Conservation (phyloP, 1,140 invertebrate species). For the Hycleus cichorii region DNA sequence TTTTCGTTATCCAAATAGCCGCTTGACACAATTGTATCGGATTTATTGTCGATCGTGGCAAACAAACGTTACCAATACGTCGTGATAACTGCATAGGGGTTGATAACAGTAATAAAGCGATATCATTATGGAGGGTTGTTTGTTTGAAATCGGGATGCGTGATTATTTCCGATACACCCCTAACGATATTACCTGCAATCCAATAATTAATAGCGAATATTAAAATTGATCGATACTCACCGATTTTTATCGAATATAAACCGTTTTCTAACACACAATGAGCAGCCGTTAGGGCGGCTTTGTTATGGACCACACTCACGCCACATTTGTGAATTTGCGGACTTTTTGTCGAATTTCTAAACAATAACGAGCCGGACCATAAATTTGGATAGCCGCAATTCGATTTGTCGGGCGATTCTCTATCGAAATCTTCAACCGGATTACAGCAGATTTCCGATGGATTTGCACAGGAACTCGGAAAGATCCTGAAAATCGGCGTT, state of each 20-base stretch:
- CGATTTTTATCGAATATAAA: background rate
- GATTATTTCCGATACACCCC: background rate
- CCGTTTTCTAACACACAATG: conserved; percentile 2
- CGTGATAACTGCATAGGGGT: no score
- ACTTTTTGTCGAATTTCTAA: background rate
- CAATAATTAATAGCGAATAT: no score
- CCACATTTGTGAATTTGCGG: background rate
- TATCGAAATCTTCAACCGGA: no score
- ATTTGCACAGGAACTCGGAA: no score
- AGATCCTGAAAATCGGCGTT: no score
- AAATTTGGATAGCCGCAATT: no score
- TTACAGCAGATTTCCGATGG: no score
- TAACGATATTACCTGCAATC: background rate
- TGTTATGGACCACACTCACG: background rate
- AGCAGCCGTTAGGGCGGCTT: background rate
- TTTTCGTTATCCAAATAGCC: background rate
- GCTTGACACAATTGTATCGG: background rate
- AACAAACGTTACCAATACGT: background rate
- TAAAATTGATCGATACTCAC: no score
- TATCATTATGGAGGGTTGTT: background rate
- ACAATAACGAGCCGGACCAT: background rate
- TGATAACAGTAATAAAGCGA: background rate
- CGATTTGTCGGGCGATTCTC: no score
- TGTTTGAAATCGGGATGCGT: background rate
- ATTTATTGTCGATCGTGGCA: background rate